Percentiles rank a stretch among this genome's conserved stretches.
These are phyloP conservation scores for Acanthoscelides obtectus DNA, from an alignment of 2,888 invertebrate species.

Conservation along the genomic window DNA sequence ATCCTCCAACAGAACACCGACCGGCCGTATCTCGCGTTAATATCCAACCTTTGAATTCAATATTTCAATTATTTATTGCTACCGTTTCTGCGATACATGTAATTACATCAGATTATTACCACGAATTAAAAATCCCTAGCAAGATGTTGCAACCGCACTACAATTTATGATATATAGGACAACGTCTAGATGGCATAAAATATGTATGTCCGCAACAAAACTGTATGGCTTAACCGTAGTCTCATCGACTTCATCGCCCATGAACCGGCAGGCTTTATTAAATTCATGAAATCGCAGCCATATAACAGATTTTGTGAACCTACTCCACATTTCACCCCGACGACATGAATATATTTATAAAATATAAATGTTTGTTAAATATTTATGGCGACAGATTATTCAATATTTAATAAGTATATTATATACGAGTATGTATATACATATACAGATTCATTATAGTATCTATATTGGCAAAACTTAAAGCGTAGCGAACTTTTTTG, in stretches of 20 bases:
- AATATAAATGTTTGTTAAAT: too few relatives aligned
- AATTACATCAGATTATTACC: constrained; percentile 8
- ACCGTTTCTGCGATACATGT: constrained; percentile 7
- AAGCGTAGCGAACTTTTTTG: too few relatives aligned
- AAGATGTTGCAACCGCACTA: constrained; percentile 2
- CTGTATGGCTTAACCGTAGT: background rate
- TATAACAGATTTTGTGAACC: too few relatives aligned
- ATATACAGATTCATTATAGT: too few relatives aligned
- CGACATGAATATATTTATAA: too few relatives aligned
- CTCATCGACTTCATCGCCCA: background rate
- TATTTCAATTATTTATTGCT: constrained; percentile 9
- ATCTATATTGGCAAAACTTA: too few relatives aligned
- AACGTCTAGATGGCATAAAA: background rate
- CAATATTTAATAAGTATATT: too few relatives aligned
- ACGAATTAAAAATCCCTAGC: constrained; percentile 6
- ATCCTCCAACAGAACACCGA: background rate
- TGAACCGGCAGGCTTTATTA: background rate
- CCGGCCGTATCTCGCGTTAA: constrained; percentile 6
- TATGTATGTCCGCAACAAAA: background rate
- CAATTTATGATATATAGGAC: background rate
- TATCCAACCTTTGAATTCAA: constrained; percentile 9
- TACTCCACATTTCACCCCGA: too few relatives aligned
- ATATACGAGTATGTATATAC: too few relatives aligned
- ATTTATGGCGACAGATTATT: too few relatives aligned
- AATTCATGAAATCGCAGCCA: too few relatives aligned